Conservation (phyloP, 2,113 vertebrate genomes). For the Labeo catla region DNA sequence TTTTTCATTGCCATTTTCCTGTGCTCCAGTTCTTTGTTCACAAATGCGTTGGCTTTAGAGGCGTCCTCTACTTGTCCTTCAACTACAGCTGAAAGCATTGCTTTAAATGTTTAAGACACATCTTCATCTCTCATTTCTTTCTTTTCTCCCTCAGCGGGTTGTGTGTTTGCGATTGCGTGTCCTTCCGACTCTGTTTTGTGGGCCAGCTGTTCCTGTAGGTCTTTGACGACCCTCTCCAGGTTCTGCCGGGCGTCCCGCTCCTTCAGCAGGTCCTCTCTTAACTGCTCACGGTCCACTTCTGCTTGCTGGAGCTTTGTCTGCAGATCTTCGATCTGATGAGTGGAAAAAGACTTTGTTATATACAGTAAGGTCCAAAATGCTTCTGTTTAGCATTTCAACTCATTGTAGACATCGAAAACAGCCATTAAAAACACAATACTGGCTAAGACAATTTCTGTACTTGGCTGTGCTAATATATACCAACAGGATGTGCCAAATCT, state of each 20-base stretch:
- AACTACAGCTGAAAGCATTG: background rate
- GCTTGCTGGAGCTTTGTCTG: slow-evolving; percentile 94
- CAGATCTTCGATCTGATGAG: slow-evolving; percentile 88
- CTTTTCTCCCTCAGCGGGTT: slow-evolving; percentile 49
- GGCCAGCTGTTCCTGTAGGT: slow-evolving; percentile 93
- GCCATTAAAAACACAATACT: background rate
- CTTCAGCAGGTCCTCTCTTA: slow-evolving; percentile 87
- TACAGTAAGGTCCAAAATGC: background rate
- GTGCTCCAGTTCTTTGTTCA: slow-evolving; percentile 3
- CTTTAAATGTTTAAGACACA: slow-evolving; percentile 7
- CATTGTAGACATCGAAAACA: background rate
- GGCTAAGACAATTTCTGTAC: background rate
- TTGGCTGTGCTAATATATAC: background rate
- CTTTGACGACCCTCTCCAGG: slow-evolving; percentile 91
- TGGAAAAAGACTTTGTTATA: background rate
- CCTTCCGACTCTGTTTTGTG: slow-evolving; percentile 71
- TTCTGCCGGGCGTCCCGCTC: slow-evolving; percentile 92
- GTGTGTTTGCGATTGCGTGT: slow-evolving; percentile 61
- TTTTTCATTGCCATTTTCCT: slow-evolving; percentile 17
- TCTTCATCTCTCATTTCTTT: slow-evolving; percentile 58
- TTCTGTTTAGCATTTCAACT: background rate
- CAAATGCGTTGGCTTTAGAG: slow-evolving; percentile 11
- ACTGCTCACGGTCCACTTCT: slow-evolving; percentile 90
- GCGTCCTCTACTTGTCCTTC: background rate
- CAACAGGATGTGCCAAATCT: background rate